These are phyloP conservation scores for Lepisosteus osseus DNA, from an alignment of 2,113 vertebrate species.

Conservation along the genomic window DNA sequence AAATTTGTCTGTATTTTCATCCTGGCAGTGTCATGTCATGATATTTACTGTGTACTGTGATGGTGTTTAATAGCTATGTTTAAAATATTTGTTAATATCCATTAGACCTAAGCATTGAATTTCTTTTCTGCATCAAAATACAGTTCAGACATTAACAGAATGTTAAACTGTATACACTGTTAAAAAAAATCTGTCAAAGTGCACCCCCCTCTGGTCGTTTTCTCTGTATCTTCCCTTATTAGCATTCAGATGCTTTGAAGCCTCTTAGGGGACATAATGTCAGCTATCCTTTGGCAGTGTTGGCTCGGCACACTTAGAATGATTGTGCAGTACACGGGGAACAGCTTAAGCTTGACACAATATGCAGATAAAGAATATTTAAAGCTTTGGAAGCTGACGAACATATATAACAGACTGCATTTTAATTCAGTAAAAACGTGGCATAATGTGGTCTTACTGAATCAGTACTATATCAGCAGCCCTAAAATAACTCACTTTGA, in stretches of 20 bases:
- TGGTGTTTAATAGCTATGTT: no score
- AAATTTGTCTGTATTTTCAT: no score
- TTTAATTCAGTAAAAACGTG: constrained; percentile 7
- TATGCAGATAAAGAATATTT: background rate
- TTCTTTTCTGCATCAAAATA: no score
- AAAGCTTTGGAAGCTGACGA: background rate
- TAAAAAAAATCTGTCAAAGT: constrained; percentile 24
- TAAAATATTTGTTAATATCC: no score
- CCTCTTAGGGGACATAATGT: background rate
- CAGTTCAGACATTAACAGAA: no score
- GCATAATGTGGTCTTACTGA: background rate
- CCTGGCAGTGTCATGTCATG: no score
- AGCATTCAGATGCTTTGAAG: background rate
- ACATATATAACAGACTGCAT: background rate
- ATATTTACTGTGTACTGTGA: no score
- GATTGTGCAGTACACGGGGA: background rate
- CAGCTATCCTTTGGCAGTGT: constrained; percentile 2
- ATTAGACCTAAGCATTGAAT: no score
- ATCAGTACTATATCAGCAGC: constrained; percentile 10
- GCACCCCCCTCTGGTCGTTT: constrained; percentile 41
- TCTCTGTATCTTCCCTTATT: background rate
- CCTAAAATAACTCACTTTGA: constrained; percentile 3
- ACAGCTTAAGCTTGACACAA: background rate
- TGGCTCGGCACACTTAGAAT: background rate
- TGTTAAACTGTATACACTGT: no score